Evolutionary conservation across 2,797 vertebrate genomes (phyloP), one percentile per base, ranked within the genome.

Genomic region (Xyrichtys novacula): DNA sequence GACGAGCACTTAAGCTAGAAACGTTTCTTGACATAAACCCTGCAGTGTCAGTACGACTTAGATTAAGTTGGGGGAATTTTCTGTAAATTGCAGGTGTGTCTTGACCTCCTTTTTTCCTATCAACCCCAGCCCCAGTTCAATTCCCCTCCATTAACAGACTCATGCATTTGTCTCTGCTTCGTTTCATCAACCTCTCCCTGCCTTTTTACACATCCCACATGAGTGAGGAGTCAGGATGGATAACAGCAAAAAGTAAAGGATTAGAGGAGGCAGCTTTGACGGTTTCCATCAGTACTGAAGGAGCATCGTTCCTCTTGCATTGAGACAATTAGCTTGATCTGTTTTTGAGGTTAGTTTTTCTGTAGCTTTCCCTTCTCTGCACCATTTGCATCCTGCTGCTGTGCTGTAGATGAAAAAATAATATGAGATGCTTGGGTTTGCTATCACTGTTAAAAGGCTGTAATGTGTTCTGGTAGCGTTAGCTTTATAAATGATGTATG

Each of bases 231-330:
- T 6, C 23, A 0, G 6, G 31, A 67, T 17, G 17, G 50, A 60
- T 32, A 29, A 64, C 17, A 70, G 29, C 15, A 49, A 36, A 0
- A 7, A 65, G 48, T 36, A 43, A 59, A n/a, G 44, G 49, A 70
- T 60, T 34, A 76, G 44, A 48, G 57, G 43, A 47, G 71, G 34
- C 26, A 14, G 23, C 25, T 71, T 78, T 38, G 66, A 62, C 1
- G 3, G 38, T 46, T 53, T 78, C 58, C 70, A 71, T 81, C 65
- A 76, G 55, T 47, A 14, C 8, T 26, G 32, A 47, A 62, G 53
- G 32, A 69, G 42, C 38, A 20, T 40, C 32, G 31, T 69, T 34
- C 44, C 28, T 62, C 52, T 64, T 39, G 36, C 44, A 63, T 53
- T 61, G 65, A 67, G 12, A 49, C 25, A 22, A 19, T 39, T 8